phyloP scores from a whole-genome alignment of 2,113 vertebrate genomes.

The Copsychus sechellarum region DNA sequence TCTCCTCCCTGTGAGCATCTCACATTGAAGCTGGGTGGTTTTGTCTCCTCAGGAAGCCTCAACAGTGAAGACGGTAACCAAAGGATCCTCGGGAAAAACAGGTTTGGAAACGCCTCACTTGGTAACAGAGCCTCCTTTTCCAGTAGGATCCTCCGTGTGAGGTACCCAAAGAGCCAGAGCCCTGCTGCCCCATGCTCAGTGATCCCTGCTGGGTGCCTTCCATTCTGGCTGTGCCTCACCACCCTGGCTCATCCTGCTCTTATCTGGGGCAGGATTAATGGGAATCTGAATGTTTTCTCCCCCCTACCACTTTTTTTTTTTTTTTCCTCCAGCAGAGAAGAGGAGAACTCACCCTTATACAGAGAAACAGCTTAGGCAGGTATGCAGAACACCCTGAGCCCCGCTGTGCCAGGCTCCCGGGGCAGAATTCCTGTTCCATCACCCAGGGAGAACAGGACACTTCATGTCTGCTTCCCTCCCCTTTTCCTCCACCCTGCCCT shows the following conservation, averaged over 20 bases:
- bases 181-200: fast-evolving
- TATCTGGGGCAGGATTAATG: background rate
- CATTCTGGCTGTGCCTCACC: background rate
- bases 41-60: conserved; percentile 49
- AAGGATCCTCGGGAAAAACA: conserved; percentile 45
- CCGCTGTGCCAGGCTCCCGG: conserved; percentile 1
- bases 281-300: background rate
- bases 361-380: conserved; percentile 62
- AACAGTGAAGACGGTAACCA: background rate
- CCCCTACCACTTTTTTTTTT: background rate
- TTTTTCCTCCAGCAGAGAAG: conserved; percentile 65
- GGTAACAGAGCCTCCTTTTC: background rate
- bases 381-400: conserved; percentile 47
- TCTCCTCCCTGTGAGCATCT: background rate
- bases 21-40: background rate
- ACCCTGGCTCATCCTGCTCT: too few relatives aligned
- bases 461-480: conserved; percentile 42
- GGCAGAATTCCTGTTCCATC: conserved; percentile 14
- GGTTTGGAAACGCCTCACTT: conserved; percentile 8
- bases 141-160: background rate
- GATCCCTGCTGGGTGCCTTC: background rate
- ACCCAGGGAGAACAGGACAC: conserved; percentile 12
- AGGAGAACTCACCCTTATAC: conserved; percentile 73
- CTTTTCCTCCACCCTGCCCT: background rate
- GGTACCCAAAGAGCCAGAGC: background rate